Conservation (phyloP, 2,113 vertebrate species). For the Fregata magnificens region DNA sequence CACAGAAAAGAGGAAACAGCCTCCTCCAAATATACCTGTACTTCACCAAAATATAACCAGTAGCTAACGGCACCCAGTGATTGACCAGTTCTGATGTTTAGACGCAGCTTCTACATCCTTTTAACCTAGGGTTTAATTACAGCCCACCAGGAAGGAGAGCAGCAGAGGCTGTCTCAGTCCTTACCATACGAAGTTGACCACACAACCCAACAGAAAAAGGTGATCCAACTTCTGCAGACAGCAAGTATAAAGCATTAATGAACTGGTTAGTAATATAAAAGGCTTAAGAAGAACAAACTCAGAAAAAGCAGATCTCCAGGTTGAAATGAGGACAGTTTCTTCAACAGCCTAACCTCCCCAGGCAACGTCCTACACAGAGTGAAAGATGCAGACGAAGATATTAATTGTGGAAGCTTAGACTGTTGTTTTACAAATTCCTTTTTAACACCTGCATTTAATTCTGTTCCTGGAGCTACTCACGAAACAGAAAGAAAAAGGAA, state of each 20-base stretch:
- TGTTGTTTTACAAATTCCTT: not conserved
- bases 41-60: not conserved
- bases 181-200: not conserved
- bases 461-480: not conserved
- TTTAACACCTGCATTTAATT: not conserved
- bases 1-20: not conserved
- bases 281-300: not conserved
- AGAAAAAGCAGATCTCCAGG: not conserved
- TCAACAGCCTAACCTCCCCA: not conserved
- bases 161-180: not conserved
- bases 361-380: not conserved
- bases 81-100: not conserved
- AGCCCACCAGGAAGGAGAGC: not conserved
- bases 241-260: not conserved
- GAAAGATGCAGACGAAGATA: not conserved
- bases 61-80: not conserved
- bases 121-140: conserved; percentile 19
- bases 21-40: not conserved
- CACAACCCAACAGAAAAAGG: not conserved
- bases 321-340: not conserved
- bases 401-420: not conserved
- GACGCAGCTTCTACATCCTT: not conserved
- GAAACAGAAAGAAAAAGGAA: not conserved
- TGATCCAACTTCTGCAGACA: not conserved
- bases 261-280: not conserved